Conservation (phyloP, 1,140 invertebrate species). For the Pseudomyrmex pallidus region DNA sequence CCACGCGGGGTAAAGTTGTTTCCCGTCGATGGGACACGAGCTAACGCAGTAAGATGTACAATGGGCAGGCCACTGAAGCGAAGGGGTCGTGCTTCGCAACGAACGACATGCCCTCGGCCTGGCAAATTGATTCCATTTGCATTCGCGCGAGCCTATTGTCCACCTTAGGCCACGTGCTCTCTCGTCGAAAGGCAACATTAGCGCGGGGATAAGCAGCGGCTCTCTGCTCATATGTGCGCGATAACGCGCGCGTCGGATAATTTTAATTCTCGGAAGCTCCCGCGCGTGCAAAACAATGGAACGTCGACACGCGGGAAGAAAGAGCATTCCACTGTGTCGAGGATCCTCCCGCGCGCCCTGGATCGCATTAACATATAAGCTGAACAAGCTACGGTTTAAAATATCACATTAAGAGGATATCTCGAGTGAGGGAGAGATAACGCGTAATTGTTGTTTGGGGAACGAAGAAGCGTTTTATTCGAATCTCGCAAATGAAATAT, state of each 20-base stretch:
- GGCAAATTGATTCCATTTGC: slow-evolving; percentile 74
- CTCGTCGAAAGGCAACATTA: slow-evolving; percentile 12
- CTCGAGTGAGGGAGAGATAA: background rate
- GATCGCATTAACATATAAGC: slow-evolving; percentile 34
- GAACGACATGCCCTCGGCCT: slow-evolving; percentile 52
- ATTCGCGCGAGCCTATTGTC: slow-evolving; percentile 64
- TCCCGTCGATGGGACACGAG: background rate
- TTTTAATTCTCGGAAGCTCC: slow-evolving; percentile 37
- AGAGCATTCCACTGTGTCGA: slow-evolving; percentile 6
- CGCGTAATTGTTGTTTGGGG: background rate
- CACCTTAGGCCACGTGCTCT: slow-evolving; percentile 36
- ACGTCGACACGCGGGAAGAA: slow-evolving; percentile 1
- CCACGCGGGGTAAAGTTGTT: slow-evolving; percentile 51
- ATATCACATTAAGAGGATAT: slow-evolving; percentile 16
- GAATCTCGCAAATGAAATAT: too few species aligned
- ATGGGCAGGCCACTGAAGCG: slow-evolving; percentile 5
- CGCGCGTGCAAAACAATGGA: slow-evolving; percentile 24
- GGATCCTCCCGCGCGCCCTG: background rate
- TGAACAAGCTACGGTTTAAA: background rate
- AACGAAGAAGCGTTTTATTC: background rate
- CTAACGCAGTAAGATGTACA: slow-evolving; percentile 28
- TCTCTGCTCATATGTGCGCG: slow-evolving; percentile 10
- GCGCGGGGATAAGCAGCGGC: background rate
- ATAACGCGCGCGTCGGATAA: slow-evolving; percentile 49
- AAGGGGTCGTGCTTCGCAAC: slow-evolving; percentile 27